Base-by-base conservation (phyloP, 2,797 vertebrate genomes). In the Fistularia commersonii region DNA sequence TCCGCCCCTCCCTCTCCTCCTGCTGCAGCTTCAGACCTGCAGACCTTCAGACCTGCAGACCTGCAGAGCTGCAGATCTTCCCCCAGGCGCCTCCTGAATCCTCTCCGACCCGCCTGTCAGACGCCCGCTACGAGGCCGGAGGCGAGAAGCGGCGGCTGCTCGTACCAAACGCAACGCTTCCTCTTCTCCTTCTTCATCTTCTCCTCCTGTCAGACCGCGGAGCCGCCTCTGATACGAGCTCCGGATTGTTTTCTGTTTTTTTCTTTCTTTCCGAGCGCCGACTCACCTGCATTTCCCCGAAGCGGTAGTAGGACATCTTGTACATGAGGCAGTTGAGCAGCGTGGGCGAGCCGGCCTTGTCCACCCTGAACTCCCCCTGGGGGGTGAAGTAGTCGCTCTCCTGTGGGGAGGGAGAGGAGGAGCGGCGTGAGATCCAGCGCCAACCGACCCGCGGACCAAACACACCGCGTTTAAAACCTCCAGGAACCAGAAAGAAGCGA, bases 251-350 rank as follows among this genome's bases (percentile, higher is more conserved):
- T n/a, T n/a, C n/a, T n/a, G n/a, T n/a, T n/a, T n/a, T n/a, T n/a
- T n/a, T n/a, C n/a, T n/a, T n/a, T 23, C 4, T 23, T 23, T 2
- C 23, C 23, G 23, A 23, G 23, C 23, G 15, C 23, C 6, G 11
- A 11, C 85, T 82, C 58, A 99, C 97, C 94, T 99, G 97, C 97
- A 99, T 99, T 90, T 99, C 97, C 57, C 97, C 97, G 80, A 99
- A 99, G 85, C 97, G 93, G 80, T 99, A 99, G 70, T 99, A 99
- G 1, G 97, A 99, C 97, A 99, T 99, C 91, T 99, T 99, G 86
- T 99, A 99, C 97, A 99, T 99, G 74, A 99, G 94, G 79, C 97
- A 99, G 88, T 99, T 99, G 72, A 99, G 92, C 72, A 99, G 84
- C 40, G 95, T 97, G 31, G 97, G 97, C 32, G 97, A 99, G 36